A percentile compares a stretch with the other conserved stretches of the same genome.
These are phyloP conservation scores for Gambelia wislizenii DNA, from an alignment of 2,797 vertebrate genomes.

Conservation along the genomic window DNA sequence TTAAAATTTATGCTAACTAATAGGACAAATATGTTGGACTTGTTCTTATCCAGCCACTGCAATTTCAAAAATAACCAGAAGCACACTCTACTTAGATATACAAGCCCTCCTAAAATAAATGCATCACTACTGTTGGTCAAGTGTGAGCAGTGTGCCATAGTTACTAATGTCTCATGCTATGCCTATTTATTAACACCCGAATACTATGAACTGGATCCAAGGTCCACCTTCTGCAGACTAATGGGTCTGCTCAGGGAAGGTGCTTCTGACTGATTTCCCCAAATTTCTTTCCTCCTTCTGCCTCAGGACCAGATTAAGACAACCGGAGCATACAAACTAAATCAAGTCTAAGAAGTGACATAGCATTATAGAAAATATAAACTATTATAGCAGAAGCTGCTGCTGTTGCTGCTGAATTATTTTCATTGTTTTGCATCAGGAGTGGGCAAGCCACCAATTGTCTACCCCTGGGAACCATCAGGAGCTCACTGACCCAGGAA, in stretches of 20 bases:
- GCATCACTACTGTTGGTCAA: not conserved
- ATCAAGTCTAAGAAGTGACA: too few species aligned
- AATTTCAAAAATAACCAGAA: not conserved
- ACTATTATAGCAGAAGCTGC: too few species aligned
- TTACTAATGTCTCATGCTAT: not conserved
- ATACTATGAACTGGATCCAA: too few species aligned
- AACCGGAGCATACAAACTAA: too few species aligned
- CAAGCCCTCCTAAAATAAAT: not conserved
- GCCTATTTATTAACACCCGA: not conserved
- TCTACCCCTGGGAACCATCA: too few species aligned
- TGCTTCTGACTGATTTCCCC: not conserved
- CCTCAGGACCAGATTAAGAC: too few species aligned
- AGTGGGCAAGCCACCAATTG: too few species aligned
- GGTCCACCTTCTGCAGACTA: not conserved
- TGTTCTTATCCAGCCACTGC: not conserved
- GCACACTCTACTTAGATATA: not conserved
- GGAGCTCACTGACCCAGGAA: too few species aligned
- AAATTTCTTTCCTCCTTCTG: too few species aligned
- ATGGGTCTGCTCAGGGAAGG: not conserved
- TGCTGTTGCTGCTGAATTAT: too few species aligned
- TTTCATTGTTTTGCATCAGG: too few species aligned
- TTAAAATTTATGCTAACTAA: not conserved
- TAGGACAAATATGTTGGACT: not conserved
- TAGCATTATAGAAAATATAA: too few species aligned
- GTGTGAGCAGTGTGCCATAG: not conserved